A percentile compares a stretch with the other conserved stretches of the same genome.
phyloP scores from a whole-genome alignment of 2,113 vertebrate genomes.

The Atherinomorus stipes region DNA sequence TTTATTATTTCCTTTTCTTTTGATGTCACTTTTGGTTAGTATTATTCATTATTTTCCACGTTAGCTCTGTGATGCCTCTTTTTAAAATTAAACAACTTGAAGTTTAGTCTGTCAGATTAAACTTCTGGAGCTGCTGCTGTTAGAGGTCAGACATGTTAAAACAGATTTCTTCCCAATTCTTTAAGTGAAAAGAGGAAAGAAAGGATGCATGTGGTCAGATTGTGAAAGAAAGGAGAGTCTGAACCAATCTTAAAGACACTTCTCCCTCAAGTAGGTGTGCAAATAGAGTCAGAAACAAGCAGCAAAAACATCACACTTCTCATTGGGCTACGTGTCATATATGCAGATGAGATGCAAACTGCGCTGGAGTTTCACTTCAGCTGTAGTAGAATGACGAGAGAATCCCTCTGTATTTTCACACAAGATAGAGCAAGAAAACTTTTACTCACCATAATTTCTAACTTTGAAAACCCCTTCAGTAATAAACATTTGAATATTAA shows the following conservation, averaged over 20 bases:
- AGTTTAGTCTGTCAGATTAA: conserved; percentile 8
- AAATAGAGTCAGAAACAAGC: neutral
- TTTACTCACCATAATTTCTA: too few species aligned
- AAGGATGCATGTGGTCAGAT: neutral
- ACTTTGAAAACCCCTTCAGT: too few species aligned
- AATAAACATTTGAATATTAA: too few species aligned
- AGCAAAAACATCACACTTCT: too few species aligned
- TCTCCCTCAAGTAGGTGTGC: neutral
- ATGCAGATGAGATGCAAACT: too few species aligned
- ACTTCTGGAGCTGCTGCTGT: conserved; percentile 11
- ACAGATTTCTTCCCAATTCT: conserved; percentile 4
- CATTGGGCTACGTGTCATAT: too few species aligned
- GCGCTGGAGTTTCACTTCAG: too few species aligned
- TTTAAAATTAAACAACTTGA: conserved; percentile 18
- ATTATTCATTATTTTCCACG: neutral
- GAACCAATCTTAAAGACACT: conserved; percentile 5
- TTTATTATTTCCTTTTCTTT: neutral
- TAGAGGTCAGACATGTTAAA: conserved; percentile 19
- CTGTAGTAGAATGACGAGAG: too few species aligned
- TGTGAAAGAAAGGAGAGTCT: conserved; percentile 4
- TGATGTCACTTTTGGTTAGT: neutral
- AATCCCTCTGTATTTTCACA: too few species aligned
- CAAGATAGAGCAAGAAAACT: too few species aligned
- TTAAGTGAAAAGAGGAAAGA: conserved; percentile 10
- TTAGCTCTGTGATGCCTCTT: neutral